Evolutionary conservation across 92 coral and sea anemone genomes (phyloP).

Genomic region (Porites divaricata): DNA sequence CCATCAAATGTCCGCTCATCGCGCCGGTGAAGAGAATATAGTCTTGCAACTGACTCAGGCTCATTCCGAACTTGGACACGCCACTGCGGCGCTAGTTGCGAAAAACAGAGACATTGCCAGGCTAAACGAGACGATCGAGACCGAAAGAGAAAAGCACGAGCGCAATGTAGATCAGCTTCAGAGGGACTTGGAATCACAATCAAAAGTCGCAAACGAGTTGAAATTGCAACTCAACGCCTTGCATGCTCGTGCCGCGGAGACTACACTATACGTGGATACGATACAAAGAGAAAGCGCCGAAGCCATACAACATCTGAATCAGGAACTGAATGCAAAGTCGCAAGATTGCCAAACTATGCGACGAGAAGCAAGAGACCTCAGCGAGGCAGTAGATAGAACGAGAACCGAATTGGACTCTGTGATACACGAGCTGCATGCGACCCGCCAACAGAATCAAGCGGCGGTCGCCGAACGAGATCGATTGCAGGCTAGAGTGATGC

Average conservation of each 20-base stretch:
- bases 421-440: neutral
- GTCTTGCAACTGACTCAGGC: neutral
- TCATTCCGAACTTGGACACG: slow-evolving; percentile 6
- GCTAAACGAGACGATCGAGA: neutral
- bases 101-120: neutral
- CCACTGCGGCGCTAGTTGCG: neutral
- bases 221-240: neutral
- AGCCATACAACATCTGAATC: neutral
- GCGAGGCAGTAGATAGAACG: neutral
- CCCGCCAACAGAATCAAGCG: neutral
- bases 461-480: neutral
- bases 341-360: neutral
- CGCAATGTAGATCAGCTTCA: neutral
- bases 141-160: neutral
- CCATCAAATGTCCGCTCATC: neutral
- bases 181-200: neutral
- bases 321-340: neutral
- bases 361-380: neutral
- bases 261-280: neutral
- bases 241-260: neutral
- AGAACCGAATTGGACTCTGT: neutral
- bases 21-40: neutral
- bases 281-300: neutral
- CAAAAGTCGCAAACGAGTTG: neutral
- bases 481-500: neutral